Conservation (phyloP, 1,140 invertebrate species). For the Sminthurides bifidus region DNA sequence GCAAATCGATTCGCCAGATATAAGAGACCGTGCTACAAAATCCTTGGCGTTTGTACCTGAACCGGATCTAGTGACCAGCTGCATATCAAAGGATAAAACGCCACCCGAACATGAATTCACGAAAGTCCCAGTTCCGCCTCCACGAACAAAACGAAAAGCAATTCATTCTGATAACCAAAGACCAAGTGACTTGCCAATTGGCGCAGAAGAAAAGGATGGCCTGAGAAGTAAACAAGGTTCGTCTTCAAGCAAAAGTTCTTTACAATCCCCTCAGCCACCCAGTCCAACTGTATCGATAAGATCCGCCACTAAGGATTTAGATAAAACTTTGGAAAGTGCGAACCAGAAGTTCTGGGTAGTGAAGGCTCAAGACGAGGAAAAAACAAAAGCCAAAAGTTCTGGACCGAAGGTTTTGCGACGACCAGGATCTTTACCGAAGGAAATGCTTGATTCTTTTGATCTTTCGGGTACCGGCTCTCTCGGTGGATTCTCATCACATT, state of each 20-base stretch:
- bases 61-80: slow-evolving; percentile 82
- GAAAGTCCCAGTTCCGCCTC: slow-evolving; percentile 60
- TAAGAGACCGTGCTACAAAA: not conserved
- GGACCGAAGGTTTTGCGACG: slow-evolving; percentile 47
- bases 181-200: too few relatives aligned
- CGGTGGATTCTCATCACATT: slow-evolving; percentile 15
- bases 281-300: slow-evolving; percentile 27
- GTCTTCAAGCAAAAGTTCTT: not conserved
- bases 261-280: slow-evolving; percentile 13
- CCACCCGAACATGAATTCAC: slow-evolving; percentile 32
- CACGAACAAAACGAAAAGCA: slow-evolving; percentile 62
- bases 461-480: slow-evolving; percentile 16
- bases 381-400: slow-evolving; percentile 50
- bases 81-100: slow-evolving; percentile 52
- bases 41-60: slow-evolving; percentile 35
- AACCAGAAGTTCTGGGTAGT: slow-evolving; percentile 18
- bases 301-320: slow-evolving; percentile 12
- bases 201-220: too few relatives aligned
- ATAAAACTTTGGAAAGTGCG: slow-evolving; percentile 13
- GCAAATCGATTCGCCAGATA: not conserved
- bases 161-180: not conserved
- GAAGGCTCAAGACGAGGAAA: slow-evolving; percentile 49
- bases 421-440: slow-evolving; percentile 38
- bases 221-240: too few relatives aligned
- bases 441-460: slow-evolving; percentile 22